phyloP scores from a whole-genome alignment of 2,797 vertebrate genomes.

The Novumbra hubbsi region DNA sequence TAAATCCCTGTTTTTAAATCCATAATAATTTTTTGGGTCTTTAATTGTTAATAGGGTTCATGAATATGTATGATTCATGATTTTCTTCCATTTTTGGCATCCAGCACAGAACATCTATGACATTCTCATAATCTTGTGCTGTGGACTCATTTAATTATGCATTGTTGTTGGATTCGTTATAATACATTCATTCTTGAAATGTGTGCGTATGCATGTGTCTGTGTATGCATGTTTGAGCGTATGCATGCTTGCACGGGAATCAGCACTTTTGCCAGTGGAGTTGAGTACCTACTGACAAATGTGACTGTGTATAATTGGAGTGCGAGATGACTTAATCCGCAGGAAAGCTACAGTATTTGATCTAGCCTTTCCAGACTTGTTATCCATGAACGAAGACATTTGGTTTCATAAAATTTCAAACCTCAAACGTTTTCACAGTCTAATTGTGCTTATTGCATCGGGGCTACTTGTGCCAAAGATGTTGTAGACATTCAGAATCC shows the following conservation, averaged over 20 bases:
- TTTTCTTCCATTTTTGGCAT: background rate
- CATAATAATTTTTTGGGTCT: background rate
- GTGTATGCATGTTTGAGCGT: background rate
- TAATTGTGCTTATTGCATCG: background rate
- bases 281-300: background rate
- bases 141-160: background rate
- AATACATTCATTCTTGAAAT: background rate
- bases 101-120: background rate
- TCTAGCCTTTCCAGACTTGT: background rate
- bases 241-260: background rate
- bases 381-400: background rate
- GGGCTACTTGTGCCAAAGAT: background rate
- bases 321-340: background rate
- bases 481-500: background rate
- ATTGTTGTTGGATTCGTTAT: background rate
- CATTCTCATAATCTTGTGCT: background rate
- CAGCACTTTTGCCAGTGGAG: background rate
- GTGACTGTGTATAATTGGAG: background rate
- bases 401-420: background rate
- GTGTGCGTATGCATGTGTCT: background rate
- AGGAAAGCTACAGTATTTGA: background rate
- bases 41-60: background rate
- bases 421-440: background rate
- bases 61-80: background rate
- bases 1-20: background rate